A percentile compares a stretch with the other conserved stretches of the same genome.
These are phyloP conservation scores for Metallyticus violacea DNA, from an alignment of 2,888 invertebrate genomes.

Conservation along the genomic window DNA sequence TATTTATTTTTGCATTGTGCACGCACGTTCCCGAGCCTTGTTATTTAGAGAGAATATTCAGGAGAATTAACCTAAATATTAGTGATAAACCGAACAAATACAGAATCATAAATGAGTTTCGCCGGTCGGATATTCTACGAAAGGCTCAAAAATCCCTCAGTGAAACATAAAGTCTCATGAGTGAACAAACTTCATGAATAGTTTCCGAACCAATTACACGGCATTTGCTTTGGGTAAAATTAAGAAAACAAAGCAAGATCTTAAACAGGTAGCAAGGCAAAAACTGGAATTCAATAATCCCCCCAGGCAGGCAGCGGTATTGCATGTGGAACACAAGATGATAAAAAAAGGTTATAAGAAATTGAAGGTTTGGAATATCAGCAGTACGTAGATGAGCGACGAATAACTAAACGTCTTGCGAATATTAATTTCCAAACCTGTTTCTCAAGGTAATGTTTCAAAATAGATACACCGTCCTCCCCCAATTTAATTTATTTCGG, in stretches of 20 bases:
- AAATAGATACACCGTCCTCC: neutral
- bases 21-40: too few relatives aligned
- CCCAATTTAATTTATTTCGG: neutral
- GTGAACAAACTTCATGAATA: too few relatives aligned
- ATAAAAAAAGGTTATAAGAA: neutral
- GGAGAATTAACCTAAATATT: too few relatives aligned
- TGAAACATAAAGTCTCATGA: too few relatives aligned
- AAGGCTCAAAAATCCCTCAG: too few relatives aligned
- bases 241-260: neutral
- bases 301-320: neutral
- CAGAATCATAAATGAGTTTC: too few relatives aligned
- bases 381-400: too few relatives aligned
- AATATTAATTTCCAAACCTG: neutral
- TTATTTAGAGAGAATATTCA: too few relatives aligned
- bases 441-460: neutral
- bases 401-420: neutral
- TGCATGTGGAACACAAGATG: neutral
- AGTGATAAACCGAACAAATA: too few relatives aligned
- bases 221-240: neutral
- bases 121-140: too few relatives aligned
- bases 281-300: neutral
- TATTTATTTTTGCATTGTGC: too few relatives aligned
- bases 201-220: neutral
- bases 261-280: neutral
- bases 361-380: neutral